Base-by-base conservation (phyloP, 2,888 invertebrate genomes). In the Anarsia innoxiella region DNA sequence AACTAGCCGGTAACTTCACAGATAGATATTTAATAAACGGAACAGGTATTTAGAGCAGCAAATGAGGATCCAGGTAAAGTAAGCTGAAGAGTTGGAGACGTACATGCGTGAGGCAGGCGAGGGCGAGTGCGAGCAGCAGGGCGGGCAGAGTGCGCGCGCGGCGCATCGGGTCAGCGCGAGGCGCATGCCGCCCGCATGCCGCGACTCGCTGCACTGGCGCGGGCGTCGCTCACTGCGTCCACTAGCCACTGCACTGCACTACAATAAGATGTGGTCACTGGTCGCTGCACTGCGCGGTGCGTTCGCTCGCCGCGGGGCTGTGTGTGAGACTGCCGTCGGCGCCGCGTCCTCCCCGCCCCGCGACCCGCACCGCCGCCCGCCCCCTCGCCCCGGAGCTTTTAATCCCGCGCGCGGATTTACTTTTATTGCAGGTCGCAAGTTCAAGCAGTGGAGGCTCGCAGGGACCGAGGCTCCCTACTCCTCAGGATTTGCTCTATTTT, bases 71-170 rank as follows among this genome's bases (percentile, higher is more conserved):
- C n/a, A n/a, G n/a, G n/a, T n/a, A n/a, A n/a, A n/a, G n/a, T n/a
- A n/a, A n/a, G n/a, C n/a, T n/a, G n/a, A 23, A 11, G 16, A 31
- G 10, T 15, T 8, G 28, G 3, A 14, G 25, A 73, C 76, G 65
- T 77, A 79, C 79, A 57, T 61, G 72, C 61, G 75, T 66, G 63
- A 68, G 59, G 65, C 65, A 65, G 75, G 72, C 76, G 73, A 74
- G 73, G 74, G 76, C 68, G 67, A 68, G 72, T 71, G 66, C 68
- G 69, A 69, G 72, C 72, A 67, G 70, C 69, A 69, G 71, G 67
- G 69, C 67, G 68, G 67, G 71, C 72, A 66, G 68, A 66, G 67
- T 71, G 68, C 69, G 64, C 64, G 60, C 53, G 72, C 66, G 77
- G 75, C 67, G 80, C 73, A 66, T 64, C 62, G 58, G 65, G 61